A percentile compares a stretch with the other conserved stretches of the same genome.
Evolutionary conservation across 2,113 vertebrate species (phyloP).

Genomic region (Campylomormyrus tamandua): DNA sequence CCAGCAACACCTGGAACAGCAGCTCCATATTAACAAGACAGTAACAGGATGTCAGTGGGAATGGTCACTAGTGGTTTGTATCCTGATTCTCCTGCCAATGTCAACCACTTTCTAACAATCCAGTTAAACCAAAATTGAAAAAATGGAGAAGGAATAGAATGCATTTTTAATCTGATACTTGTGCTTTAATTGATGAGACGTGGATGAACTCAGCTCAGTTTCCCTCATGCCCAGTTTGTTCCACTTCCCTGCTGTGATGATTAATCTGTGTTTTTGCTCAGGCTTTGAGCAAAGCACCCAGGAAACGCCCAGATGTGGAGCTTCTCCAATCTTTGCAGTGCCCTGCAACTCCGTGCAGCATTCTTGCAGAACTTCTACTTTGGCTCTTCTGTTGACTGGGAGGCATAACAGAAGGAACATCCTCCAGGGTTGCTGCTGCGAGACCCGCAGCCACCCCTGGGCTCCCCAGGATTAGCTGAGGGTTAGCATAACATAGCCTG

Average conservation of each 20-base stretch:
- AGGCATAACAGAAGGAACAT: neutral
- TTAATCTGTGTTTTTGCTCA: neutral
- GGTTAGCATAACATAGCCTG: neutral
- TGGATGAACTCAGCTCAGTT: neutral
- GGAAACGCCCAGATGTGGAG: neutral
- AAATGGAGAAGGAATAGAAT: neutral
- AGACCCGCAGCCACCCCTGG: neutral
- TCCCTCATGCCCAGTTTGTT: neutral
- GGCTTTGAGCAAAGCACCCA: neutral
- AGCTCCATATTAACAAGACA: neutral
- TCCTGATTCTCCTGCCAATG: neutral
- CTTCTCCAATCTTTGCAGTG: neutral
- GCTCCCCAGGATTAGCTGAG: neutral
- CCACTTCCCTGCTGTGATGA: neutral
- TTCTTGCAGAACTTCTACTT: neutral
- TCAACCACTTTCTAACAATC: neutral
- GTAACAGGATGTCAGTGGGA: neutral
- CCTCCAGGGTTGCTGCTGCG: neutral
- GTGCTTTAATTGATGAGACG: neutral
- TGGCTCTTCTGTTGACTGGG: conserved; percentile 10
- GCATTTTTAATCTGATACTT: neutral
- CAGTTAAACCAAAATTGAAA: neutral
- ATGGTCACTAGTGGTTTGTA: neutral
- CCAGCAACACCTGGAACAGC: neutral
- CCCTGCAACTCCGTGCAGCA: neutral